These are phyloP conservation scores for Tachina lurida DNA, from an alignment of 2,888 invertebrate species.

Conservation along the genomic window DNA sequence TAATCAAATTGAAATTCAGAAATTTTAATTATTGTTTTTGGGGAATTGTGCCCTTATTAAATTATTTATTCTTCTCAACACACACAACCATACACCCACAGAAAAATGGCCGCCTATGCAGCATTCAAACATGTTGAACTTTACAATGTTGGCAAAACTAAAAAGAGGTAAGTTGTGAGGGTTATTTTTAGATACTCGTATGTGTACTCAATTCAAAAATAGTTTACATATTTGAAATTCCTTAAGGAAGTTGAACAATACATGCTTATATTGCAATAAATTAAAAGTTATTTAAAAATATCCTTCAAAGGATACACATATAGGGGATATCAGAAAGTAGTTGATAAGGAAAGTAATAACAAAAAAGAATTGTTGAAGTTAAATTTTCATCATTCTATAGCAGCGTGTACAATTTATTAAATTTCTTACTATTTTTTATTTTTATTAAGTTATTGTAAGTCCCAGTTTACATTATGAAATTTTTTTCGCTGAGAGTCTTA, in stretches of 20 bases:
- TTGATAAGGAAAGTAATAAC: too few relatives aligned
- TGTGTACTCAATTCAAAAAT: neutral
- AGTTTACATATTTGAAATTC: too few relatives aligned
- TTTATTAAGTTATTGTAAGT: neutral
- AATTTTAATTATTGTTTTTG: constrained; percentile 42
- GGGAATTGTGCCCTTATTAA: constrained; percentile 52
- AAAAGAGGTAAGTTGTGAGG: constrained; percentile 89
- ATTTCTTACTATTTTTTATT: too few relatives aligned
- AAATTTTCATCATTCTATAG: too few relatives aligned
- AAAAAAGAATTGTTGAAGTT: too few relatives aligned
- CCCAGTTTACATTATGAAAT: neutral
- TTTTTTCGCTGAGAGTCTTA: neutral
- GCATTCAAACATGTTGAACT: constrained; percentile 96
- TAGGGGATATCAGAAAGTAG: too few relatives aligned
- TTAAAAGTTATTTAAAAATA: neutral
- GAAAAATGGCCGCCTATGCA: constrained; percentile 93
- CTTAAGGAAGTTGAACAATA: too few relatives aligned
- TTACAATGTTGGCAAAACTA: constrained; percentile 96
- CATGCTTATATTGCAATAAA: neutral
- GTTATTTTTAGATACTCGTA: neutral
- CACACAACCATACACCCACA: constrained; percentile 35
- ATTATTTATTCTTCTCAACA: constrained; percentile 46
- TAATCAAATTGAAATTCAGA: constrained; percentile 21
- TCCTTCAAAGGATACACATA: neutral
- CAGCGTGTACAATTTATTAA: too few relatives aligned